Conservation (phyloP, 2,888 invertebrate genomes). For the Disparrhopalites patrizii region DNA sequence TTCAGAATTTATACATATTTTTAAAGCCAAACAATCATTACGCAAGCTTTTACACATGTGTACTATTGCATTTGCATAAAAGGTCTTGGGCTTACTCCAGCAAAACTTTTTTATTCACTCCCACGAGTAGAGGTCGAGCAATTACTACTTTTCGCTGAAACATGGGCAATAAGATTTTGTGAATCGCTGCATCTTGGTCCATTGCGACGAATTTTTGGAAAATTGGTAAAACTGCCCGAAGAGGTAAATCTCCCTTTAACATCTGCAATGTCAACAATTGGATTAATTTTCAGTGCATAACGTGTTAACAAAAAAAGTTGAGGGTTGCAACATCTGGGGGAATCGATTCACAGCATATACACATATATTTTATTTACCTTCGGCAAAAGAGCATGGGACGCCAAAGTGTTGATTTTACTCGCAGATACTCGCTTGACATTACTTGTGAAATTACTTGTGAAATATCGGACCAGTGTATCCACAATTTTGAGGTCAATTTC, state of each 20-base stretch:
- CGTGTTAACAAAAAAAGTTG: background rate
- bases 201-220: background rate
- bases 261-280: background rate
- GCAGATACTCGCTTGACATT: background rate
- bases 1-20: background rate
- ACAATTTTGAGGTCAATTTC: background rate
- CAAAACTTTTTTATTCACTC: constrained; percentile 11
- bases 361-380: background rate
- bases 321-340: background rate
- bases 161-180: constrained; percentile 4
- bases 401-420: background rate
- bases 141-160: background rate
- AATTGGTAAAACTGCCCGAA: background rate
- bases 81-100: constrained; percentile 4
- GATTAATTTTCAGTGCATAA: background rate
- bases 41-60: background rate
- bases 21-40: background rate
- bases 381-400: background rate
- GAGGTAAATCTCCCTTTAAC: background rate
- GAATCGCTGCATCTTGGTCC: background rate
- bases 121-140: constrained; percentile 5
- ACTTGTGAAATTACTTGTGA: background rate
- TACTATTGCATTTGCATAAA: background rate
- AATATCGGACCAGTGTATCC: background rate
- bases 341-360: background rate